These are phyloP conservation scores for Amiota mariae DNA, from an alignment of 2,888 invertebrate genomes.

Conservation along the genomic window DNA sequence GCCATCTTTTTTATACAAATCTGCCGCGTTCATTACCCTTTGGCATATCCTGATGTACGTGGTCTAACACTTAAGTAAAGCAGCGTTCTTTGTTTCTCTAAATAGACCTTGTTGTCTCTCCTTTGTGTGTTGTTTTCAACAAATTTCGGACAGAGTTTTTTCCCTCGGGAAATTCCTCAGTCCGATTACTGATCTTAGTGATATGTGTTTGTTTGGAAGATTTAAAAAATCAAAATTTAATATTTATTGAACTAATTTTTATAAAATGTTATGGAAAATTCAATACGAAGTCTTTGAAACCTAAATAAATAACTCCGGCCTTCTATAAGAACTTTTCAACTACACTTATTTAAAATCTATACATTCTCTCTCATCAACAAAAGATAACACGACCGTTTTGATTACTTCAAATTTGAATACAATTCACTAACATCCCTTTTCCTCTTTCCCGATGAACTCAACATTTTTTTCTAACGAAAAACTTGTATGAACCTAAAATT, in stretches of 20 bases:
- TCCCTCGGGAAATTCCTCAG: neutral
- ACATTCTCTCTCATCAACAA: conserved; percentile 5
- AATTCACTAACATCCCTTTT: conserved; percentile 59
- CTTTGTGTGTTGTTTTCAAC: too few relatives aligned
- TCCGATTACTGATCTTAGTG: too few relatives aligned
- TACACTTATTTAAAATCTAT: too few relatives aligned
- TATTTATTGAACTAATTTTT: too few relatives aligned
- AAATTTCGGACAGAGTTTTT: neutral
- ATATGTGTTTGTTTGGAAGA: too few relatives aligned
- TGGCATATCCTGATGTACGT: conserved; percentile 10
- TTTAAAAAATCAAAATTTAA: too few relatives aligned
- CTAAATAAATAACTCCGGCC: too few relatives aligned
- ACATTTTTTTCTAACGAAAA: neutral
- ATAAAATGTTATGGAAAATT: too few relatives aligned
- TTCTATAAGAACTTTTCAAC: too few relatives aligned
- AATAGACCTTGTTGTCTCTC: neutral
- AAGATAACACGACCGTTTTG: conserved; percentile 53
- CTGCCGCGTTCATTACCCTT: neutral
- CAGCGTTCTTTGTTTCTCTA: neutral
- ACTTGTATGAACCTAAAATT: neutral
- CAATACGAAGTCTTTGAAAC: too few relatives aligned
- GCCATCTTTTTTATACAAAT: too few relatives aligned
- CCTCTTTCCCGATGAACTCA: too few relatives aligned
- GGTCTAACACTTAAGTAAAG: neutral
- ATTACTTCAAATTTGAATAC: conserved; percentile 65